Evolutionary conservation across 2,113 vertebrate genomes (phyloP).

Genomic region (Elephantulus edwardii): DNA sequence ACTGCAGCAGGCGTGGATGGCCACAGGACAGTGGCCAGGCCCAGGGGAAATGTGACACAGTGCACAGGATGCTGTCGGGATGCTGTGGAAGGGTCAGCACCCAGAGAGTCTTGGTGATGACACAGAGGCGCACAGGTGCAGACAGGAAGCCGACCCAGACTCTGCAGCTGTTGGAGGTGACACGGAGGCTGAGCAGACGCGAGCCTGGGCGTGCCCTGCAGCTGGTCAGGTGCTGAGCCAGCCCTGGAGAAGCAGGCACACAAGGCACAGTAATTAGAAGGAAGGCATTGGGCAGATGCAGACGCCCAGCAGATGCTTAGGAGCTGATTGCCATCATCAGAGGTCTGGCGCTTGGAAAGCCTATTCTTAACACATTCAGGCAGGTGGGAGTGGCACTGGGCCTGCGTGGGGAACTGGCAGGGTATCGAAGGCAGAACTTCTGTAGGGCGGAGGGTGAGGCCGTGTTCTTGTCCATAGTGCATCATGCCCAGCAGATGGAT

Average conservation of each 20-base stretch:
- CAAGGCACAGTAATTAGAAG: slow-evolving; percentile 50
- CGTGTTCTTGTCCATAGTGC: background rate
- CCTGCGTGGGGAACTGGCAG: background rate
- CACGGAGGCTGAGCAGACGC: slow-evolving; percentile 53
- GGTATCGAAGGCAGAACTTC: background rate
- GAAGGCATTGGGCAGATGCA: slow-evolving; percentile 13
- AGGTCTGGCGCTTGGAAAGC: background rate
- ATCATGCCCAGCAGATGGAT: background rate
- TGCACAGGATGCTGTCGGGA: background rate
- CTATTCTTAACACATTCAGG: background rate
- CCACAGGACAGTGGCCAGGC: background rate
- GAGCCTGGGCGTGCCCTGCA: slow-evolving; percentile 50
- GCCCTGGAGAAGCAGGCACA: slow-evolving; percentile 57
- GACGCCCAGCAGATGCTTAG: background rate
- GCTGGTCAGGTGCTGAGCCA: slow-evolving; percentile 57
- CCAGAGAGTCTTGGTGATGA: background rate
- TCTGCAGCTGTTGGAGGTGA: slow-evolving; percentile 59
- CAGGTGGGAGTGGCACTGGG: background rate
- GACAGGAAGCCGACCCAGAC: slow-evolving; percentile 60
- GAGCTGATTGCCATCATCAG: background rate
- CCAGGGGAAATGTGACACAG: background rate
- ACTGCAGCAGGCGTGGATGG: background rate
- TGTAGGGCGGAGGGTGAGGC: background rate
- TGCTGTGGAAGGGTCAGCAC: background rate
- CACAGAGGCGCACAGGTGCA: slow-evolving; percentile 52